These are phyloP conservation scores for Hiodon alosoides DNA, from an alignment of 2,113 vertebrate species.

Conservation along the genomic window DNA sequence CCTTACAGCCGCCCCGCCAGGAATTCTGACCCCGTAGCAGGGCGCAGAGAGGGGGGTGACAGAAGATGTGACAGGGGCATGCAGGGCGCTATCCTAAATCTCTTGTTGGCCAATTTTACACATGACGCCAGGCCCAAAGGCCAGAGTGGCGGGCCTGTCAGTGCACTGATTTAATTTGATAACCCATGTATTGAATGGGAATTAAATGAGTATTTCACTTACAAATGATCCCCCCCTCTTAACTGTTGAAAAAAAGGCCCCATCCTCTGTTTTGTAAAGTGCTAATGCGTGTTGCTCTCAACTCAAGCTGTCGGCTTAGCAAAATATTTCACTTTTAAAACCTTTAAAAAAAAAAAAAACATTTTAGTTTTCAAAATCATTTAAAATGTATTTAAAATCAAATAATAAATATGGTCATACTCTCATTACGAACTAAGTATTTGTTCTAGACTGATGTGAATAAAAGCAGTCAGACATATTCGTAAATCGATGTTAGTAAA, in stretches of 20 bases:
- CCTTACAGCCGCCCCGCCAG: slow-evolving; percentile 86
- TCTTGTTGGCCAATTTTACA: slow-evolving; percentile 99
- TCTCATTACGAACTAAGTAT: no score
- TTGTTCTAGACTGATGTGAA: no score
- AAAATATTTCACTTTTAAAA: background rate
- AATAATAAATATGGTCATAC: no score
- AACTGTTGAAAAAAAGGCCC: slow-evolving; percentile 39
- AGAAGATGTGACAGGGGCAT: slow-evolving; percentile 88
- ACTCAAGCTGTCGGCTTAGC: background rate
- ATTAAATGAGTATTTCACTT: slow-evolving; percentile 95
- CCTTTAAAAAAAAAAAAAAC: background rate
- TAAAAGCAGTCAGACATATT: no score
- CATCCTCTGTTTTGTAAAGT: slow-evolving; percentile 41
- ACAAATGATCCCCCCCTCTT: slow-evolving; percentile 56
- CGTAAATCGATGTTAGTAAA: no score
- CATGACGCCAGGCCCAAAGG: slow-evolving; percentile 85
- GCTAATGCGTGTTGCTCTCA: background rate
- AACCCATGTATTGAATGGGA: slow-evolving; percentile 94
- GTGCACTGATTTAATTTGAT: slow-evolving; percentile 90
- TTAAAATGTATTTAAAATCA: no score
- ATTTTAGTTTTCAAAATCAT: background rate
- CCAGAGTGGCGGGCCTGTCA: slow-evolving; percentile 83
- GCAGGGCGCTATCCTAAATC: slow-evolving; percentile 85
- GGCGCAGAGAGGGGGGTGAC: slow-evolving; percentile 75
- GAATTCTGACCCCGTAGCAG: slow-evolving; percentile 82